These are phyloP conservation scores for Holotrichia oblita DNA, from an alignment of 1,140 invertebrate genomes.

Conservation along the genomic window DNA sequence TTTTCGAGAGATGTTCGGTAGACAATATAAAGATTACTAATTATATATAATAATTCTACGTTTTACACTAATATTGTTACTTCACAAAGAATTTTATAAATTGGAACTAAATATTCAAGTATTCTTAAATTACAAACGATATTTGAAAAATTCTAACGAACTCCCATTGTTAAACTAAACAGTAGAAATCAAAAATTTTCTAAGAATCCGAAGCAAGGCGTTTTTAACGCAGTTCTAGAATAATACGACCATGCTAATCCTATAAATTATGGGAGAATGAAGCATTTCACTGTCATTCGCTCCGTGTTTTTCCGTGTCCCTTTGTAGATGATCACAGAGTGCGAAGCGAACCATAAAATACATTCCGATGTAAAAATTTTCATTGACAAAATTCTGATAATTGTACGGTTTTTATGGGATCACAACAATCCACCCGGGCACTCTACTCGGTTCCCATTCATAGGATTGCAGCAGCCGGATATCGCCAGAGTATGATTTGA, in stretches of 20 bases:
- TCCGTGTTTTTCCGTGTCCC: conserved; percentile 21
- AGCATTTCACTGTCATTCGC: conserved; percentile 4
- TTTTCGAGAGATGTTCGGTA: too few species aligned
- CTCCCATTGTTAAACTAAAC: too few species aligned
- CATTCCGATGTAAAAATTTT: conserved; percentile 39
- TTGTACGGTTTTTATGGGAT: conserved; percentile 39
- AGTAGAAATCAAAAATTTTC: background rate
- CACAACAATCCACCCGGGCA: conserved; percentile 15
- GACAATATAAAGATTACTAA: too few species aligned
- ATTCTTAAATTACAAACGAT: too few species aligned
- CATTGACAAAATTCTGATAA: conserved; percentile 40
- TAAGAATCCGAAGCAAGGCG: background rate
- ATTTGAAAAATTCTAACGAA: too few species aligned
- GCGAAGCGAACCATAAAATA: conserved; percentile 40
- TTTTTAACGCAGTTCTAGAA: background rate
- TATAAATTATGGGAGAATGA: conserved; percentile 15
- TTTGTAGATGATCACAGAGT: conserved; percentile 38
- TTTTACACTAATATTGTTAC: too few species aligned
- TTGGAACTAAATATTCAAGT: too few species aligned
- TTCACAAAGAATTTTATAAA: too few species aligned
- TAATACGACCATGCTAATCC: background rate
- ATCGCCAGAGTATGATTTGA: conserved; percentile 26
- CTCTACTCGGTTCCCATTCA: conserved; percentile 13
- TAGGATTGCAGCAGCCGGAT: conserved; percentile 7
- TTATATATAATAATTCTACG: too few species aligned